Evolutionary conservation across 2,113 vertebrate species (phyloP), one percentile per base, ranked within the genome.

Genomic region (Neodontobutis hainanensis): DNA sequence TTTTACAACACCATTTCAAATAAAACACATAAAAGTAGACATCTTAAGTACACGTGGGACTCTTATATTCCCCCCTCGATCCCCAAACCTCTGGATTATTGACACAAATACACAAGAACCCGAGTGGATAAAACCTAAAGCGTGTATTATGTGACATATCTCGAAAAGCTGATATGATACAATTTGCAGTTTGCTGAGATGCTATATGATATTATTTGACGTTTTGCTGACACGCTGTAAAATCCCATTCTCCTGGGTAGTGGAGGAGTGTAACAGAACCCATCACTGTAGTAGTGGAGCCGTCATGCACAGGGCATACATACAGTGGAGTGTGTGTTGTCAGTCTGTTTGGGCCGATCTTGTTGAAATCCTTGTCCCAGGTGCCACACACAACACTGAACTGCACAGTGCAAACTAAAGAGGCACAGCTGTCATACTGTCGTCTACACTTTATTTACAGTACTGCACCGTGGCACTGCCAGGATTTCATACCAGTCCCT

Each of bases 391-490:
- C 11, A 60, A 48, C 35, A 47, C 52, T 67, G 32, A 70, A 53
- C 34, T 67, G 65, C 71, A 48, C 19, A 35, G 32, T 35, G 59
- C 57, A 65, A 58, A 71, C 53, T 70, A 48, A 68, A 55, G 58
- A 65, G 47, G 45, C 65, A 75, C 60, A 75, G 57, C 59, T 64
- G 62, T 70, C 69, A 48, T 27, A 42, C 48, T 5, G 8, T 45
- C 73, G 40, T 46, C 16, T n/a, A 49, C 59, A 71, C 60, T 68
- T 78, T 63, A 82, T 75, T 61, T 50, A 57, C 40, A 42, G 27
- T 0, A 70, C 52, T 55, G 52, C 36, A 38, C 34, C 8, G 34
- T 55, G 34, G 14, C 52, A 52, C 27, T 14, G 32, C 14, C 34
- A 46, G 44, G 44, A 46, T 11, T 46, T 14, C 11, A 46, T 11